Evolutionary conservation across 2,797 vertebrate species (phyloP), one percentile per base, ranked within the genome.

Genomic region (Crenichthys baileyi): DNA sequence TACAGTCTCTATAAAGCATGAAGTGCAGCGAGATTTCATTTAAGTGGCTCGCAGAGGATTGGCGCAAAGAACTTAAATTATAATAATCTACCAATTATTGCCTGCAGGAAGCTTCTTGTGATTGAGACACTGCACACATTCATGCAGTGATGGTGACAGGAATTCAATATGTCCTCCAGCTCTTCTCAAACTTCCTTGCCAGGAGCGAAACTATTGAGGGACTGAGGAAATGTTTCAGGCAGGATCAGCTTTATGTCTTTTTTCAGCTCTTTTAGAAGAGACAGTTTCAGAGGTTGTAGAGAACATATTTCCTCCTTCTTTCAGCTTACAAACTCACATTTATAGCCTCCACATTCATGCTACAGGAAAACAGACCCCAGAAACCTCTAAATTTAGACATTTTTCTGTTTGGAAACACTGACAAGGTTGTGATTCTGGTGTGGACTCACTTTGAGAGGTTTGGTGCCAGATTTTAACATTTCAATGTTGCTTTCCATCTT

Each of bases 301-400:
- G 50, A 51, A 44, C 44, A 44, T 44, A 78, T 72, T 82, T 75
- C 78, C 70, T 79, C 81, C 48, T 61, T 29, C 36, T 76, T 85
- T 89, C 86, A 90, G 86, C 88, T 94, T 20, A 67, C 22, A 41
- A n/a, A 41, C 63, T 67, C 18, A 20, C 36, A 44, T 22, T 24
- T 46, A 70, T 13, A 46, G 67, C 67, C 15, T 70, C 41, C 22
- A 68, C 39, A 44, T n/a, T n/a, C 39, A 44, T 26, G 22, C 55
- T 31, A 31, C 31, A 31, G 44, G 44, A 44, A 44, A 61, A 65
- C 31, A 61, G 16, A 29, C 31, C n/a, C 5, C 20, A n/a, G 20
- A 44, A 15, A n/a, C 5, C 41, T 70, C 13, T 4, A 44, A 70
- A 44, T 46, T 7, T 13, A 70, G 67, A 13, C 11, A 13, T 24